A percentile compares a stretch with the other conserved stretches of the same genome.
Evolutionary conservation across 2,113 vertebrate genomes (phyloP).

Genomic region (Siniperca knerii): DNA sequence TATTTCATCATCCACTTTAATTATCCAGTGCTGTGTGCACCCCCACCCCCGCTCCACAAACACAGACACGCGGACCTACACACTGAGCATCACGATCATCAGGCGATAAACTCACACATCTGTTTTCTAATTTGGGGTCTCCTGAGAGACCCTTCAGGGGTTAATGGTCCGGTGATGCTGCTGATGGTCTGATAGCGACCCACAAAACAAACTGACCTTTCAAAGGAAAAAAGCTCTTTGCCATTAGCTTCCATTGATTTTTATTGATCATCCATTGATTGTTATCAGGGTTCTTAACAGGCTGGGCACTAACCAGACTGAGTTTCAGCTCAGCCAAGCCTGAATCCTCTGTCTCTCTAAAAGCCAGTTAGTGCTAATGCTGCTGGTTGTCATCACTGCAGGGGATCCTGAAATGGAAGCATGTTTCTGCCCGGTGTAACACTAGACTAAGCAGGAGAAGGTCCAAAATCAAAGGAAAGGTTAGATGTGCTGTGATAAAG

Average conservation of each 20-base stretch:
- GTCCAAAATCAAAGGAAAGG: conserved; percentile 45
- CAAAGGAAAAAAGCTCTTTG: conserved; percentile 19
- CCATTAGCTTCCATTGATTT: conserved; percentile 61
- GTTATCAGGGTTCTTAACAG: conserved; percentile 50
- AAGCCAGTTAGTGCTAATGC: conserved; percentile 32
- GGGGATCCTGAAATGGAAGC: conserved; percentile 9
- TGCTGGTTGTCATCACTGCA: conserved; percentile 34
- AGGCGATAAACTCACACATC: conserved; percentile 62
- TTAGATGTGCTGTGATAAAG: conserved; percentile 43
- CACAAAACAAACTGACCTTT: conserved; percentile 51
- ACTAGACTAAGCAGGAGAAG: conserved; percentile 35
- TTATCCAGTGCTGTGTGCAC: neutral
- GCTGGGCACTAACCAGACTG: conserved; percentile 34
- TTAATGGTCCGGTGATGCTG: conserved; percentile 53
- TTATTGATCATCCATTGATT: conserved; percentile 70
- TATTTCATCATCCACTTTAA: neutral
- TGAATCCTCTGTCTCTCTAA: conserved; percentile 39
- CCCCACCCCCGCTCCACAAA: neutral
- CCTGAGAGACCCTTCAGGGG: conserved; percentile 35
- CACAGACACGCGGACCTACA: neutral
- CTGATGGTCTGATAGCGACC: conserved; percentile 61
- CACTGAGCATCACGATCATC: neutral
- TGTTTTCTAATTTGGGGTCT: conserved; percentile 55
- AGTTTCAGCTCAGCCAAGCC: conserved; percentile 51
- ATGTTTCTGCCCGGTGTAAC: conserved; percentile 38